These are phyloP conservation scores for Halyomorpha halys DNA, from an alignment of 1,140 invertebrate genomes.

Conservation along the genomic window DNA sequence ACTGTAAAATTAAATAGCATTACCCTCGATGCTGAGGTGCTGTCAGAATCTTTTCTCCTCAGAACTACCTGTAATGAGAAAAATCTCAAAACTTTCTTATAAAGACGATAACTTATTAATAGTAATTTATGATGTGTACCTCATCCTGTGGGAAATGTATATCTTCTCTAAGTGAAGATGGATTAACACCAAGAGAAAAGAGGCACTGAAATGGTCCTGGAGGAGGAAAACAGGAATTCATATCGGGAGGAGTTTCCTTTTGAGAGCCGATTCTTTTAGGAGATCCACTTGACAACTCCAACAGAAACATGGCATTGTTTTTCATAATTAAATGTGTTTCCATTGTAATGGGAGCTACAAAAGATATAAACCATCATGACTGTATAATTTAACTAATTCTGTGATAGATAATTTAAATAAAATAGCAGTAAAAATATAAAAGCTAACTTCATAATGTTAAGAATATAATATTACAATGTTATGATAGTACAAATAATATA, in stretches of 20 bases:
- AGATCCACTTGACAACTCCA: slow-evolving; percentile 70
- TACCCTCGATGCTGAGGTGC: slow-evolving; percentile 20
- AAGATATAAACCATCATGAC: not conserved
- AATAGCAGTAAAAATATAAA: no score
- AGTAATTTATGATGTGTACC: not conserved
- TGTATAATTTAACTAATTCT: not conserved
- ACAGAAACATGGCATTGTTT: slow-evolving; percentile 87
- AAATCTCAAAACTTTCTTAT: not conserved
- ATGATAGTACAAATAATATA: no score
- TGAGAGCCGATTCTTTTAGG: slow-evolving; percentile 40
- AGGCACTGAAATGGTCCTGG: slow-evolving; percentile 69
- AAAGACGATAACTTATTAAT: not conserved
- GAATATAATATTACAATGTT: no score
- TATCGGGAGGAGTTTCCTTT: slow-evolving; percentile 45
- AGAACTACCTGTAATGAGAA: slow-evolving; percentile 11
- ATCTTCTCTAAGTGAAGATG: slow-evolving; percentile 21
- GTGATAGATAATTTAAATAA: no score
- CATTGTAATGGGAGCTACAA: slow-evolving; percentile 26
- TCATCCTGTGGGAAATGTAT: slow-evolving; percentile 26
- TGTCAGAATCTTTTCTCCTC: slow-evolving; percentile 35
- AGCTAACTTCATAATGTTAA: no score
- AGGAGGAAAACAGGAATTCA: slow-evolving; percentile 44
- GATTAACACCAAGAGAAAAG: slow-evolving; percentile 50
- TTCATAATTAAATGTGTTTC: slow-evolving; percentile 73
- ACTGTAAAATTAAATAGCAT: slow-evolving; percentile 1